Base-by-base conservation (phyloP, 2,888 invertebrate species). In the Epinotia ramella region DNA sequence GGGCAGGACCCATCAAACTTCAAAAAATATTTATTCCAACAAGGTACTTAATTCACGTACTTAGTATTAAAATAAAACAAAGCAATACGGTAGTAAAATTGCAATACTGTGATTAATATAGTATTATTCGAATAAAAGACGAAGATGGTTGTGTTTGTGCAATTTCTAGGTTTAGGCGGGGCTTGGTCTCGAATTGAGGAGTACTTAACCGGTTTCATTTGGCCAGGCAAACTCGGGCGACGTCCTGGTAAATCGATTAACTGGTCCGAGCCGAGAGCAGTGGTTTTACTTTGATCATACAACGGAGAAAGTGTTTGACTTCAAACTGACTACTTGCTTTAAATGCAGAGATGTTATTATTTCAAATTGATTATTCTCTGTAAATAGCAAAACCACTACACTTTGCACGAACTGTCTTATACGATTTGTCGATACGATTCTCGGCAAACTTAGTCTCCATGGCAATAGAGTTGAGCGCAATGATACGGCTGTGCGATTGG, bases 141-240 rank as follows among this genome's bases (percentile, higher is more conserved):
- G 91, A 88, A 83, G 84, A 89, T 87, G 94, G 94, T 94, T 94
- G 94, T 94, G 93, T 93, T 92, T 78, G 94, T 94, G 94, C 94
- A 94, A 94, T 93, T 93, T 81, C 83, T 93, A 93, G 93, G 81
- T 86, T 85, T 90, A 91, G 91, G 92, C 65, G 77, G 92, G 92
- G 90, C 92, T 77, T 84, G 83, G 92, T 91, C 91, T 78, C 70
- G 28, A 20, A 40, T 44, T 57, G 46, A 66, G 53, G 56, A 62
- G 76, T 76, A 76, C 76, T 76, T 72, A 73, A 73, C 53, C 59
- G 3, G 12, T 18, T 75, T 76, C 13, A 33, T 62, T 76, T 67
- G 13, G 18, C 70, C 53, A 63, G 75, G 70, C 75, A 75, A 75
- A 71, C 44, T 75, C 65, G 76, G 76, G 76, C 76, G 76, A 67